These are phyloP conservation scores for Mechanitis messenoides DNA, from an alignment of 2,888 invertebrate species.

Conservation along the genomic window DNA sequence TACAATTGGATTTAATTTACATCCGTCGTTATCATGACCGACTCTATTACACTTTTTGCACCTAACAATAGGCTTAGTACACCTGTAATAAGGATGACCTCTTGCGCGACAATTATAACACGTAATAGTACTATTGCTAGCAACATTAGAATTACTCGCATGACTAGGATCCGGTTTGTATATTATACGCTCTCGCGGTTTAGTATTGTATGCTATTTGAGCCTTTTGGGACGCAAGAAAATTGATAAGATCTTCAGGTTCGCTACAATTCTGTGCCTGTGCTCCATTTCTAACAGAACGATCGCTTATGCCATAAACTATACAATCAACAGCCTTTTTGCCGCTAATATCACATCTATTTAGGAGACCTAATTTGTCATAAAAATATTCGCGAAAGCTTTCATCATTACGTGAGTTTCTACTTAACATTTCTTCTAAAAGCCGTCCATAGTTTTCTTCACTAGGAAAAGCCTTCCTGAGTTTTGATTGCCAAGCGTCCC, in stretches of 20 bases:
- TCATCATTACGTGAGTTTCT: constrained; percentile 20
- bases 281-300: constrained; percentile 17
- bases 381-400: constrained; percentile 25
- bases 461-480: constrained; percentile 27
- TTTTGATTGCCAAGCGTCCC: constrained; percentile 31
- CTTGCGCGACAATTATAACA: too few species aligned
- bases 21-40: too few species aligned
- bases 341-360: constrained; percentile 29
- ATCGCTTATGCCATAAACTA: constrained; percentile 28
- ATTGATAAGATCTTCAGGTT: too few species aligned
- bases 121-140: too few species aligned
- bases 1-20: too few species aligned
- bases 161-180: too few species aligned
- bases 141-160: too few species aligned
- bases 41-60: too few species aligned
- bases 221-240: too few species aligned
- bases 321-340: constrained; percentile 31
- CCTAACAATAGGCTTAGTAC: too few species aligned
- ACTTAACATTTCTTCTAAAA: constrained; percentile 28
- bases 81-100: too few species aligned
- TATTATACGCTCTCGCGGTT: constrained; percentile 1
- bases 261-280: too few species aligned
- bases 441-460: constrained; percentile 28
- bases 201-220: constrained; percentile 22
- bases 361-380: constrained; percentile 25